Percentiles rank a stretch among this genome's conserved stretches.
These are phyloP conservation scores for Pristionchus exspectatus DNA, from an alignment of 2,888 invertebrate species.

Conservation along the genomic window DNA sequence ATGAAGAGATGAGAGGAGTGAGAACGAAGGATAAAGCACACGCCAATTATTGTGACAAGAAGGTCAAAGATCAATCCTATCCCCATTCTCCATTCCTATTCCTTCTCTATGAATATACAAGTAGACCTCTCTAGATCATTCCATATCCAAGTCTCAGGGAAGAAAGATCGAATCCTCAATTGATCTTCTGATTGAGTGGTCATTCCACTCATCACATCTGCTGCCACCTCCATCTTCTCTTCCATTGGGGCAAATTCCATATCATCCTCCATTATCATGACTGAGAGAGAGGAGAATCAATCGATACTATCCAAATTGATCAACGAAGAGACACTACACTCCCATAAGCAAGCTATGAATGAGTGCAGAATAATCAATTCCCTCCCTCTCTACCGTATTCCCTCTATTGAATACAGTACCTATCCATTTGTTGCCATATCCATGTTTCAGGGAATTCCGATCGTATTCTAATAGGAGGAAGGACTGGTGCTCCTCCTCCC, in stretches of 20 bases:
- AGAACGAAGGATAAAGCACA: neutral
- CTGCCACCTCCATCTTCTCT: neutral
- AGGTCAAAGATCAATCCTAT: neutral
- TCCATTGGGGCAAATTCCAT: neutral
- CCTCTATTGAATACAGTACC: neutral
- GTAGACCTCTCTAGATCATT: conserved; percentile 27
- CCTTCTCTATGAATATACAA: neutral
- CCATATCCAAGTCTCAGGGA: conserved; percentile 62
- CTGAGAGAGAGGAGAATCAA: neutral
- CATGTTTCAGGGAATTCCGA: conserved; percentile 70
- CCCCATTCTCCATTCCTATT: neutral
- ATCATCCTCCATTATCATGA: conserved; percentile 2
- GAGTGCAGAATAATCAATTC: neutral
- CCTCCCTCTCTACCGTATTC: neutral
- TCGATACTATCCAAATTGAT: neutral
- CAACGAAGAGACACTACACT: neutral
- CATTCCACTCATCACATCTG: neutral
- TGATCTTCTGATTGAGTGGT: neutral
- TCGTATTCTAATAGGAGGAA: conserved; percentile 55
- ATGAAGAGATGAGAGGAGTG: neutral
- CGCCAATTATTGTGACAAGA: neutral
- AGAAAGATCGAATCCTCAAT: conserved; percentile 45
- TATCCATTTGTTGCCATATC: conserved; percentile 56
- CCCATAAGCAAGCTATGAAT: neutral
- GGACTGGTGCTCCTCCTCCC: conserved; percentile 14